Evolutionary conservation across 2,797 vertebrate genomes (phyloP).

Genomic region (Pagetopsis macropterus): DNA sequence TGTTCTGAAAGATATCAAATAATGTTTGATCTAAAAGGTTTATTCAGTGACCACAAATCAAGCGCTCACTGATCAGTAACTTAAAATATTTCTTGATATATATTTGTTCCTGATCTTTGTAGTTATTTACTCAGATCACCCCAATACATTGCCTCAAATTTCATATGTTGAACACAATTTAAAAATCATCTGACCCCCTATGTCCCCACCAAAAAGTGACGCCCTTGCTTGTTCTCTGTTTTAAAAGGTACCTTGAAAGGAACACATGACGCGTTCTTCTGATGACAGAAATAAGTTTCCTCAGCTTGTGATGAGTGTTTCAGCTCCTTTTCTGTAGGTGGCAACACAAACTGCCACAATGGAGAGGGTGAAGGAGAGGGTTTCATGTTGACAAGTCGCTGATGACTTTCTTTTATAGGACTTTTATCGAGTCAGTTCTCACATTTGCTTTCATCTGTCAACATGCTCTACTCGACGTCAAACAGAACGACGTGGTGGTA

Average conservation of each 20-base stretch:
- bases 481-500: background rate
- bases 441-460: background rate
- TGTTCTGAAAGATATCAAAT: no score
- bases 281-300: background rate
- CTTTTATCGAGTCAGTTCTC: conserved; percentile 8
- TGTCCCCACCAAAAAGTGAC: no score
- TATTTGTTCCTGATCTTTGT: no score
- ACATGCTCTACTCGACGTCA: background rate
- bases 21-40: no score
- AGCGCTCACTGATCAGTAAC: no score
- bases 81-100: no score
- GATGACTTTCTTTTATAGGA: background rate
- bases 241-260: conserved; percentile 2
- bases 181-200: no score
- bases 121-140: no score
- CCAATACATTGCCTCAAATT: no score
- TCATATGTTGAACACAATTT: no score
- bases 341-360: background rate
- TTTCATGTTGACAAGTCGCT: background rate
- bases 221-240: background rate
- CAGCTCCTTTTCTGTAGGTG: background rate
- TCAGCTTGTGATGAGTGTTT: background rate
- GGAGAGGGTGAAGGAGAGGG: background rate
- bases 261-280: background rate
- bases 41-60: no score